Conservation (phyloP, 2,113 vertebrate genomes). For the Microtus richardsoni region DNA sequence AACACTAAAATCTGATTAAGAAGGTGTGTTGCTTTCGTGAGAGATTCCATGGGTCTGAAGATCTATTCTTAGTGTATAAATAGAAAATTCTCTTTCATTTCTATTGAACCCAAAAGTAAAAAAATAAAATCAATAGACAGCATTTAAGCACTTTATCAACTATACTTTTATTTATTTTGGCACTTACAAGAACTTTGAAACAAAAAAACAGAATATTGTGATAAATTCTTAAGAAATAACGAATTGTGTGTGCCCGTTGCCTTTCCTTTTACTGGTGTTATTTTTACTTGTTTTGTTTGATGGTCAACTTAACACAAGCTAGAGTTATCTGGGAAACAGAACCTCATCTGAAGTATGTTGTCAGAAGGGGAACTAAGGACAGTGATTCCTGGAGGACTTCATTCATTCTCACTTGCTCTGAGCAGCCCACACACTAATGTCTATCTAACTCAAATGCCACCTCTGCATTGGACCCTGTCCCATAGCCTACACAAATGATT, state of each 20-base stretch:
- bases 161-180: conserved; percentile 41
- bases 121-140: conserved; percentile 18
- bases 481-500: not conserved
- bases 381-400: not conserved
- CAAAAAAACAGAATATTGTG: not conserved
- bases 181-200: conserved; percentile 37
- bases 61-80: not conserved
- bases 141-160: conserved; percentile 27
- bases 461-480: not conserved
- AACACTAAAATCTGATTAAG: not conserved
- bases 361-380: not conserved
- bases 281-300: no score
- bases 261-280: not conserved
- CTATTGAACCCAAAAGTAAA: conserved; percentile 11
- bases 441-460: not conserved
- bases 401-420: not conserved
- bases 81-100: not conserved
- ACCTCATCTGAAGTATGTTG: not conserved
- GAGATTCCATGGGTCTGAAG: not conserved
- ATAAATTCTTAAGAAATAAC: conserved; percentile 9
- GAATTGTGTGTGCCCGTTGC: not conserved
- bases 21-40: not conserved
- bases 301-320: not conserved
- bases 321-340: not conserved
- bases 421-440: not conserved